These are phyloP conservation scores for Cynopterus brachyotis DNA, from an alignment of 2,113 vertebrate genomes.

Conservation along the genomic window DNA sequence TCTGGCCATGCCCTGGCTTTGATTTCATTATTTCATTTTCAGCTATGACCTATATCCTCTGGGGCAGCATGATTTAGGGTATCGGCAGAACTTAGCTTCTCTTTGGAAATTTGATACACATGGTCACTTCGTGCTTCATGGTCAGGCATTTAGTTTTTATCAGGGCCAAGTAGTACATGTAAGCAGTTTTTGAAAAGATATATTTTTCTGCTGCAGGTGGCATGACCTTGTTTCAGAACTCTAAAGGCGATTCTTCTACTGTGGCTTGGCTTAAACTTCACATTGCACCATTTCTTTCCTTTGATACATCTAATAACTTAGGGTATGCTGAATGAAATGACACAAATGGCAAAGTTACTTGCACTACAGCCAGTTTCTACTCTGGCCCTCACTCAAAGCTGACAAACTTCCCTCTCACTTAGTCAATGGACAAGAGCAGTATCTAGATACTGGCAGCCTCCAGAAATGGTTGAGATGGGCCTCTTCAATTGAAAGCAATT, in stretches of 20 bases:
- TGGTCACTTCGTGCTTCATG: not conserved
- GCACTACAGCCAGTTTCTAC: not conserved
- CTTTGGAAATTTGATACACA: not conserved
- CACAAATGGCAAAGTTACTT: not conserved
- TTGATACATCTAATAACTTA: not conserved
- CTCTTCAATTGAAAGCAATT: not conserved
- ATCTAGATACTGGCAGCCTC: not conserved
- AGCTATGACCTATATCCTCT: not conserved
- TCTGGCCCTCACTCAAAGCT: not conserved
- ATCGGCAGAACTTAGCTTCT: not conserved
- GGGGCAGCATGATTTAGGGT: not conserved
- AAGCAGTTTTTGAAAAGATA: not conserved
- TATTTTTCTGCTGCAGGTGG: not conserved
- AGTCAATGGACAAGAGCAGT: not conserved
- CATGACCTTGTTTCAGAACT: not conserved
- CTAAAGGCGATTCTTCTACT: not conserved
- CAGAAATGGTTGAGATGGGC: not conserved
- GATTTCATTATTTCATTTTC: not conserved
- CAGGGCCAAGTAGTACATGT: not conserved
- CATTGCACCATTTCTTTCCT: not conserved
- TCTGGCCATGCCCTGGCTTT: not conserved
- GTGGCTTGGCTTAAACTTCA: not conserved
- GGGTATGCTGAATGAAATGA: not conserved
- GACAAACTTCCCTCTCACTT: not conserved
- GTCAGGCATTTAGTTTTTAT: not conserved